Percentiles rank a stretch among this genome's conserved stretches.
Conservation (phyloP, 2,888 invertebrate genomes). For the Melanargia galathea region DNA sequence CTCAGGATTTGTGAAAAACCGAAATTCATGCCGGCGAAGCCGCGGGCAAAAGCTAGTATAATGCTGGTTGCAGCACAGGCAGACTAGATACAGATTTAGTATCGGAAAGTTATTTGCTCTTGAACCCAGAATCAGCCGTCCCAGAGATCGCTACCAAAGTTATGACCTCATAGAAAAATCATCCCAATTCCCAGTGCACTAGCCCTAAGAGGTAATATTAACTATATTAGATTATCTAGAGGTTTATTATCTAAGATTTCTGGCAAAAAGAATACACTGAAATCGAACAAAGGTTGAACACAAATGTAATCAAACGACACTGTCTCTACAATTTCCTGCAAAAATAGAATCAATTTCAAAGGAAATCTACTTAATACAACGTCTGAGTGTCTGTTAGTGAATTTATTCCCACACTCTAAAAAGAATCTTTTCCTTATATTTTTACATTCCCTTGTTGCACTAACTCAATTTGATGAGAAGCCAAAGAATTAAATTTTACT, state of each 20-base stretch:
- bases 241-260: neutral
- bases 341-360: slow-evolving; percentile 9
- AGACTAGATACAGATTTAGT: too few relatives aligned
- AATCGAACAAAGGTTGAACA: slow-evolving; percentile 3
- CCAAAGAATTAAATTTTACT: neutral
- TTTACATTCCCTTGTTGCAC: neutral
- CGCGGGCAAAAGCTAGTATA: too few relatives aligned
- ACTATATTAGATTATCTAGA: too few relatives aligned
- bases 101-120: too few relatives aligned
- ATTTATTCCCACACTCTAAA: neutral
- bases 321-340: neutral
- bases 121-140: too few relatives aligned
- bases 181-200: too few relatives aligned
- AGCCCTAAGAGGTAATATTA: too few relatives aligned
- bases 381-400: neutral
- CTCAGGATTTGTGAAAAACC: too few relatives aligned
- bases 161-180: too few relatives aligned
- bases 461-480: neutral
- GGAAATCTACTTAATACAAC: neutral
- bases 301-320: neutral
- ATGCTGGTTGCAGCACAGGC: too few relatives aligned
- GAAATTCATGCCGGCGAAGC: too few relatives aligned
- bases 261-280: neutral
- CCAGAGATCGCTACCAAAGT: too few relatives aligned
- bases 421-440: neutral